These are phyloP conservation scores for Anoplopoma fimbria DNA, from an alignment of 2,113 vertebrate species.

Conservation along the genomic window DNA sequence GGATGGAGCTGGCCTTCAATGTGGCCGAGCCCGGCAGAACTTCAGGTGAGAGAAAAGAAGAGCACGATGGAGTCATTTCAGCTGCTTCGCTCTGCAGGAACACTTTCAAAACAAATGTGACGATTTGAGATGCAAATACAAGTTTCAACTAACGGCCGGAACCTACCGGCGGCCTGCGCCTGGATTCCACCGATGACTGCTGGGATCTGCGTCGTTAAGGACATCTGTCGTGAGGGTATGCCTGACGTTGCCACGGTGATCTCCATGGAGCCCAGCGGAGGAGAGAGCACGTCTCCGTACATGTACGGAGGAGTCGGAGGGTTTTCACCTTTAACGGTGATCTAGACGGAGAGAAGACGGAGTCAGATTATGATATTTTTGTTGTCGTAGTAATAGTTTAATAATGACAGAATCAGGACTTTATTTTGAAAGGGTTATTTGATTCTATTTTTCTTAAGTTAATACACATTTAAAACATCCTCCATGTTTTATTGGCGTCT, in stretches of 20 bases:
- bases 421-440: no score
- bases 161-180: conserved; percentile 48
- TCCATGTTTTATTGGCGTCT: no score
- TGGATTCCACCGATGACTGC: conserved; percentile 28
- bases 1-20: conserved; percentile 78
- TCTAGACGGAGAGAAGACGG: conserved; percentile 63
- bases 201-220: conserved; percentile 24
- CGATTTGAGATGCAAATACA: no score
- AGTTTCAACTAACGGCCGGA: no score
- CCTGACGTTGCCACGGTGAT: conserved; percentile 79
- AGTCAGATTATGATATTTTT: no score
- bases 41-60: conserved; percentile 1
- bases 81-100: no score
- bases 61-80: neutral
- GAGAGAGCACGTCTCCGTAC: conserved; percentile 86
- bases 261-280: conserved; percentile 84
- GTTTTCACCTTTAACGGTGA: conserved; percentile 87
- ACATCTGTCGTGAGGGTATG: conserved; percentile 33
- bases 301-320: conserved; percentile 89
- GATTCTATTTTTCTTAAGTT: no score
- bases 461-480: no score
- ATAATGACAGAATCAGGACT: no score
- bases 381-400: no score
- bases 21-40: conserved; percentile 52
- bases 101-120: no score